A percentile compares a stretch with the other conserved stretches of the same genome.
Evolutionary conservation across 2,797 vertebrate species (phyloP).

Genomic region (Aphelocoma californica): DNA sequence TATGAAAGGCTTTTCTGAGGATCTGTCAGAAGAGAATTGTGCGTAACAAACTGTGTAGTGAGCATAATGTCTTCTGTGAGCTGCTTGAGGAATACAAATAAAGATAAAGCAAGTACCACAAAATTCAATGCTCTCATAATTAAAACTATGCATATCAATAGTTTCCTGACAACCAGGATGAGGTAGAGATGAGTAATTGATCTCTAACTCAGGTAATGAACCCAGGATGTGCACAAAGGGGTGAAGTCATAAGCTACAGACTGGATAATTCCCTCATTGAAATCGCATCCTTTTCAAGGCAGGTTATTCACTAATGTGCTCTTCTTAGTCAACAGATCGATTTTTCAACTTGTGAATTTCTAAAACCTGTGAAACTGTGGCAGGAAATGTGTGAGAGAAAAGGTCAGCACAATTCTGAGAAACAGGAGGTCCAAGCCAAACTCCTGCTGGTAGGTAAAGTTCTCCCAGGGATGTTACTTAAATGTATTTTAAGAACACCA

Average conservation of each 20-base stretch:
- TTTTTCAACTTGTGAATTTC: constrained; percentile 30
- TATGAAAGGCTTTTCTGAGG: constrained; percentile 3
- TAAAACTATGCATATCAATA: constrained; percentile 33
- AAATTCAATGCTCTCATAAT: constrained; percentile 33
- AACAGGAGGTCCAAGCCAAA: constrained; percentile 14
- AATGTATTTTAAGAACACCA: constrained; percentile 55
- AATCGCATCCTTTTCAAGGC: not conserved
- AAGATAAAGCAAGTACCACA: constrained; percentile 9
- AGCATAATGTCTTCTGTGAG: not conserved
- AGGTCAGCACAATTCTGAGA: constrained; percentile 31
- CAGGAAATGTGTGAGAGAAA: constrained; percentile 10
- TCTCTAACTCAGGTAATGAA: constrained; percentile 26
- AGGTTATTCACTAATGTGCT: constrained; percentile 17
- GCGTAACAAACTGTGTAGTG: not conserved
- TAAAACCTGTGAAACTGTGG: constrained; percentile 23
- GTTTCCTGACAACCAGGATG: constrained; percentile 36
- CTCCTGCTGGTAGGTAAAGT: constrained; percentile 35
- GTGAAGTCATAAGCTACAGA: not conserved
- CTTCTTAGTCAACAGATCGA: constrained; percentile 4
- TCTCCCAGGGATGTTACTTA: constrained; percentile 28
- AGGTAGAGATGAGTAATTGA: constrained; percentile 11
- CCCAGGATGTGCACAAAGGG: not conserved
- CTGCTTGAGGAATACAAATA: constrained; percentile 43
- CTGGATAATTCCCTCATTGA: not conserved
- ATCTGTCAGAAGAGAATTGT: constrained; percentile 10